Percentiles rank a stretch among this genome's conserved stretches.
Conservation (phyloP, 2,888 invertebrate genomes). For the Cephus nigrinus region DNA sequence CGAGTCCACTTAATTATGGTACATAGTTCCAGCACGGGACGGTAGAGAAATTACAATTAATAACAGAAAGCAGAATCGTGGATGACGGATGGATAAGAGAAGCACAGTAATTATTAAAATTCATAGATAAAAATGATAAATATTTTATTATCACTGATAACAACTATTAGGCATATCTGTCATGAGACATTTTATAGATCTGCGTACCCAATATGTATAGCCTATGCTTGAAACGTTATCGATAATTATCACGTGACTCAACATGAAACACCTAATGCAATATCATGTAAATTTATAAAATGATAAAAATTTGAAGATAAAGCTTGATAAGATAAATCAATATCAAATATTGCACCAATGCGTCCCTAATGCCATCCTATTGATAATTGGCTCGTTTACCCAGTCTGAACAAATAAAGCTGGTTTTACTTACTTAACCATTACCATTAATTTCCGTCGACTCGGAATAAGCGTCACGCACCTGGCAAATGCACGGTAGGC, state of each 20-base stretch:
- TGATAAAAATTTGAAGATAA: too few relatives aligned
- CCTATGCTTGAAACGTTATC: background rate
- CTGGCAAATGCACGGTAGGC: constrained; percentile 17
- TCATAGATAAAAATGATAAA: background rate
- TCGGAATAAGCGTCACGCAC: constrained; percentile 39
- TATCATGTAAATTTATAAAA: too few relatives aligned
- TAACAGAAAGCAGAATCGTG: background rate
- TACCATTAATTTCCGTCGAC: constrained; percentile 26
- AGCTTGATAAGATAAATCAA: too few relatives aligned
- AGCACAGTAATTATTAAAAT: background rate
- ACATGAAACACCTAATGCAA: too few relatives aligned
- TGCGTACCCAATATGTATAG: background rate
- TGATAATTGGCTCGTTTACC: background rate
- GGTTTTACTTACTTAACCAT: background rate
- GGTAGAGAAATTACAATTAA: background rate
- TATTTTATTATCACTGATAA: background rate
- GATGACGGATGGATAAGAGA: background rate
- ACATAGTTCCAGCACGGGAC: background rate
- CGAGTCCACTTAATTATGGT: background rate
- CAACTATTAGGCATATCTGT: too few relatives aligned
- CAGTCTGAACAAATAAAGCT: background rate
- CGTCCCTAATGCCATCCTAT: background rate
- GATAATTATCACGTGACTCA: too few relatives aligned
- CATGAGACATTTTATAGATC: too few relatives aligned
- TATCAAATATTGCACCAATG: background rate